Conservation (phyloP, 92 coral and sea anemone species). For the Hydrozoanthus gracilis region DNA sequence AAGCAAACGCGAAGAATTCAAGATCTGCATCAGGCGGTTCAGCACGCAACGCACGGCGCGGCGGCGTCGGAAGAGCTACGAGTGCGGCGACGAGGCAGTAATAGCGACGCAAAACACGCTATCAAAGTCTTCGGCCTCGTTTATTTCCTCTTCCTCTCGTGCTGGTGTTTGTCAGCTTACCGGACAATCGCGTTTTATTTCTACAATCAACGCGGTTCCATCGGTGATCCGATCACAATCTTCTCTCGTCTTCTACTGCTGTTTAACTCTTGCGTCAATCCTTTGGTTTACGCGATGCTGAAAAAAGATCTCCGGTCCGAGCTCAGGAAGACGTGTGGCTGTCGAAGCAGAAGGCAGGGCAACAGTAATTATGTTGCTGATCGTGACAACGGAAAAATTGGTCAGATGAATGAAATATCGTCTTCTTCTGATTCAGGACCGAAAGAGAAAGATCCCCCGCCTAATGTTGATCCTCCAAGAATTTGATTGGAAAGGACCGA, state of each 20-base stretch:
- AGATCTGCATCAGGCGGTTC: slow-evolving; percentile 56
- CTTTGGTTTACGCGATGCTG: slow-evolving; percentile 78
- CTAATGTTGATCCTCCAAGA: not conserved
- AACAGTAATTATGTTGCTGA: not conserved
- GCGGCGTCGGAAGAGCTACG: slow-evolving; percentile 29
- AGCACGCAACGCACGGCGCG: slow-evolving; percentile 38
- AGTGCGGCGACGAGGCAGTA: slow-evolving; percentile 49
- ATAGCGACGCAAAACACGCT: slow-evolving; percentile 74
- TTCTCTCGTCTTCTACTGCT: slow-evolving; percentile 75
- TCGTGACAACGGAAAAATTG: not conserved
- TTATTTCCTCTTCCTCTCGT: slow-evolving; percentile 67
- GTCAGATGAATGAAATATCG: slow-evolving; percentile 33
- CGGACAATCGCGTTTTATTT: slow-evolving; percentile 67
- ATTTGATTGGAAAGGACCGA: not conserved
- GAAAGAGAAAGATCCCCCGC: not conserved
- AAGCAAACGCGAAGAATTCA: slow-evolving; percentile 77
- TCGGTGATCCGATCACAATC: slow-evolving; percentile 64
- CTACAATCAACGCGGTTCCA: slow-evolving; percentile 55
- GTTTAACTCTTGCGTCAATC: slow-evolving; percentile 79
- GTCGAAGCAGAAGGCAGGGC: not conserved
- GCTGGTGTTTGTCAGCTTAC: slow-evolving; percentile 86
- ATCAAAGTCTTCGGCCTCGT: slow-evolving; percentile 87
- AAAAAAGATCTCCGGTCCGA: slow-evolving; percentile 82
- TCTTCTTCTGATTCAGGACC: slow-evolving; percentile 35
- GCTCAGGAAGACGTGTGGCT: slow-evolving; percentile 52